These are phyloP conservation scores for Porites rus DNA, from an alignment of 92 coral and sea anemone genomes.

Conservation along the genomic window DNA sequence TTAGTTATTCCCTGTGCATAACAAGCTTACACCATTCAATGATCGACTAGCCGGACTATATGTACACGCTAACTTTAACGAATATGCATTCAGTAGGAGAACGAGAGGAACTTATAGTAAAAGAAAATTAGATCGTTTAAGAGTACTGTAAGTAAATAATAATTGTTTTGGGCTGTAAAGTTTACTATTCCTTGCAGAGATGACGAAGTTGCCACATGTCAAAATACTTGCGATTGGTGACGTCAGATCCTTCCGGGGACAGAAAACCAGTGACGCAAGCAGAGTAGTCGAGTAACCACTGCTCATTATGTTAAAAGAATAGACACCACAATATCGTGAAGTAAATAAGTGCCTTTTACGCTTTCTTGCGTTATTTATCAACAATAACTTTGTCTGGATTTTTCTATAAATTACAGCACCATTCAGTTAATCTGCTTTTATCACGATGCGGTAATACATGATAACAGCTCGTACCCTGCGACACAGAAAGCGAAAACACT, in stretches of 20 bases:
- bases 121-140: no score
- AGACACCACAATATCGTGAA: conserved; percentile 7
- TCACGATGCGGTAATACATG: not conserved
- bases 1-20: not conserved
- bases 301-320: not conserved
- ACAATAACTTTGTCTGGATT: conserved; percentile 3
- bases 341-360: not conserved
- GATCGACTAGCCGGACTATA: no score
- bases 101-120: no score
- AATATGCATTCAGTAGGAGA: no score
- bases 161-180: no score
- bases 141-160: no score
- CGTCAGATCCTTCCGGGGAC: no score
- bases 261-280: conserved; percentile 15
- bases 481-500: no score
- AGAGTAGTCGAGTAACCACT: not conserved
- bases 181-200: no score
- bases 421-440: not conserved
- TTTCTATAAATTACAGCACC: conserved; percentile 2
- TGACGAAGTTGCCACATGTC: no score
- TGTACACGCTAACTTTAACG: no score
- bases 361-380: conserved; percentile 13
- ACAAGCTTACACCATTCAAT: not conserved
- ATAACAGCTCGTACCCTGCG: not conserved
- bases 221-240: no score